Percentiles rank a stretch among this genome's conserved stretches.
These are phyloP conservation scores for Lycodopsis pacificus DNA, from an alignment of 2,797 vertebrate genomes.

Conservation along the genomic window DNA sequence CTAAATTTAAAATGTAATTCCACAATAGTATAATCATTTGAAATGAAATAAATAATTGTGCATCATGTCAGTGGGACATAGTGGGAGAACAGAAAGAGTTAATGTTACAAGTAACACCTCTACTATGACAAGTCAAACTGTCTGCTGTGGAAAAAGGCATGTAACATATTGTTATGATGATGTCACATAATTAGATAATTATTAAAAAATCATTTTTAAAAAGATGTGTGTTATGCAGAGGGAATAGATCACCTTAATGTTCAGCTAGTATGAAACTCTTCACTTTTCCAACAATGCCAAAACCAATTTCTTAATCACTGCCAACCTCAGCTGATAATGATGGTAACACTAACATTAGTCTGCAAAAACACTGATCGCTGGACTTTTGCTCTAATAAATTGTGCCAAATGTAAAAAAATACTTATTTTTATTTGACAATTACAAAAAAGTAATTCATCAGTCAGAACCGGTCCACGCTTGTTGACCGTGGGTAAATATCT, in stretches of 20 bases:
- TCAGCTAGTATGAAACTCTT: background rate
- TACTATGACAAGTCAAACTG: too few relatives aligned
- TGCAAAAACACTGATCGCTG: background rate
- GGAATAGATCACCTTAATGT: background rate
- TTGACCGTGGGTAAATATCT: background rate
- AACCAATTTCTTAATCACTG: background rate
- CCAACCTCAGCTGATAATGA: background rate
- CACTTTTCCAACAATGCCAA: background rate
- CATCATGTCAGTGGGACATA: too few relatives aligned
- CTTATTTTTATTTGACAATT: background rate
- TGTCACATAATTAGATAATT: too few relatives aligned
- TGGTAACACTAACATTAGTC: background rate
- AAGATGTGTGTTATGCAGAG: too few relatives aligned
- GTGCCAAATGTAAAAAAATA: background rate
- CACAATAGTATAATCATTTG: background rate
- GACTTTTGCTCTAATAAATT: background rate
- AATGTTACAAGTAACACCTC: too few relatives aligned
- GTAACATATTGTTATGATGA: too few relatives aligned
- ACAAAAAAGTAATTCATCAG: background rate
- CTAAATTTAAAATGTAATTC: background rate
- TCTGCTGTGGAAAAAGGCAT: too few relatives aligned
- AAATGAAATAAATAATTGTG: too few relatives aligned
- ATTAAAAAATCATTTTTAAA: too few relatives aligned
- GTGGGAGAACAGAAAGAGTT: too few relatives aligned
- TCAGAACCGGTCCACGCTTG: background rate